Base-by-base conservation (phyloP, 1,140 invertebrate species). In the Pemphigus obesinymphae region DNA sequence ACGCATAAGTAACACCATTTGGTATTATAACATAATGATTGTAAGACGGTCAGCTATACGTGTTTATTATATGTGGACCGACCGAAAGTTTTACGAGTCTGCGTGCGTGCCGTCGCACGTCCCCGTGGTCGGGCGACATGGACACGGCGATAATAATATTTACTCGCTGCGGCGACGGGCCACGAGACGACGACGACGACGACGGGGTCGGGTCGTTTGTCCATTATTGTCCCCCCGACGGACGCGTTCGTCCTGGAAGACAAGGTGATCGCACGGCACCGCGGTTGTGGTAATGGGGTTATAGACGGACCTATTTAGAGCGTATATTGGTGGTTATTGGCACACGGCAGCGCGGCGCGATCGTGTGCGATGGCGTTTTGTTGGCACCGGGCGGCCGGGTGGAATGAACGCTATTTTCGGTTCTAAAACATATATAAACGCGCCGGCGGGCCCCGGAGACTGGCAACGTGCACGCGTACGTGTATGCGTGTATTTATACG, bases 371-470 rank as follows among this genome's bases (percentile, higher is more conserved):
- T 78, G 75, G 53, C 76, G 76, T 80, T 80, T 80, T 80, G 76
- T 80, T 80, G 76, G 76, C 76, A 80, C 37, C 55, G 53, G 76
- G 37, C 55, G 53, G 55, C 40, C 76, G 76, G 55, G 76, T 40
- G 76, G 76, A 80, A 80, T 80, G 76, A 80, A 80, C 76, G 76
- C 76, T 80, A 80, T 80, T 80, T 80, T 80, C 76, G 76, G 76
- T 80, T 58, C 55, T 80, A 80, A 80, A 80, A 80, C 55, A 31
- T 43, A 31, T 34, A 50, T 31, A 34, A n/a, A 72, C 43, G 68
- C 53, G 55, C 23, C 5, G 70, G 23, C 76, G 23, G 55, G 55
- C 76, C 76, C 55, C 55, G 43, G 76, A 58, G 23, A 23, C 8
- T 23, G 23, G 23, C 3, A 37, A 8, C 2, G 15, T 3, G 50